Evolutionary conservation across 2,113 vertebrate genomes (phyloP), one percentile per base, ranked within the genome.

Genomic region (Turnix velox): DNA sequence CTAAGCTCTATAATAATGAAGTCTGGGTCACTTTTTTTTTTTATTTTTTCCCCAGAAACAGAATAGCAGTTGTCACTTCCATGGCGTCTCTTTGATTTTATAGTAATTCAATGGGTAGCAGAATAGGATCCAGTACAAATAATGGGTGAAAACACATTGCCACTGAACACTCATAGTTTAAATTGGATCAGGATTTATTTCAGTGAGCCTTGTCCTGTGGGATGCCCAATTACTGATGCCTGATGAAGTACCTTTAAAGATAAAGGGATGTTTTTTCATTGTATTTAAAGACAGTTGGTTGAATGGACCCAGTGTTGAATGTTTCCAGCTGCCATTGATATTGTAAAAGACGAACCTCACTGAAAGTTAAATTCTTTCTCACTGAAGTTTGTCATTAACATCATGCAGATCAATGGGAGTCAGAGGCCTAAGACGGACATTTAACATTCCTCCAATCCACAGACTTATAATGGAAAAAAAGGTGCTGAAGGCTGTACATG

Each of bases 1-100:
- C 88, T 93, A 84, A 94, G 40, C 13, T 84, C 51, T 84, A 4
- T 57, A 86, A 71, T 77, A 88, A 92, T 90, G 72, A 93, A 86
- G 88, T 81, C 59, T 92, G 59, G 43, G 43, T 88, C 39, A 58
- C 27, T 65, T 69, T 25, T 28, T 68, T 14, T 16, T 51, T n/a
- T 25, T 46, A 58, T 72, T 54, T 40, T 62, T 17, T 62, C 55
- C 14, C 3, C 8, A 69, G 37, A 61, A 82, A 76, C 2, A 62
- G 54, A 89, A n/a, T 39, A 58, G 45, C 25, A 35, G 9, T 66
- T 76, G 16, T 54, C 9, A 75, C 15, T 87, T 94, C 58, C 7
- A 2, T 43, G 23, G 6, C 33, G 9, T 88, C 18, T 25, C n/a
- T 82, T 91, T 54, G 31, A 33, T 66, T 83, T 76, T 62, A 15